phyloP scores from a whole-genome alignment of 2,888 invertebrate genomes.

The Allophyes oxyacanthae region DNA sequence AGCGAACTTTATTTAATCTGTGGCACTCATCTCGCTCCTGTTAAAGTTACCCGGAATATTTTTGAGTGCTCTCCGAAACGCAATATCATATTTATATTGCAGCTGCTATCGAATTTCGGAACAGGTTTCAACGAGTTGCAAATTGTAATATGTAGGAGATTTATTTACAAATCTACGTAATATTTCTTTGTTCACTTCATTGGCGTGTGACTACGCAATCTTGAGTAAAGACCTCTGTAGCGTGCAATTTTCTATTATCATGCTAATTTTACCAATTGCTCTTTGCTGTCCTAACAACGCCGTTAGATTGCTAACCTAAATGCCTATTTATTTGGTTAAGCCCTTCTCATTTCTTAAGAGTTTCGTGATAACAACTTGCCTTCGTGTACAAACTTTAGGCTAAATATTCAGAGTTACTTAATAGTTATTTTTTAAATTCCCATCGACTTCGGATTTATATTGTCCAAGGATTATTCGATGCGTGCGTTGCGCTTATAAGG shows the following conservation, averaged over 20 bases:
- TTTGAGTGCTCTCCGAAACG: slow-evolving; percentile 31
- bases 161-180: too few species aligned
- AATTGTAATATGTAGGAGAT: slow-evolving; percentile 23
- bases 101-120: slow-evolving; percentile 26
- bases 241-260: slow-evolving; percentile 44
- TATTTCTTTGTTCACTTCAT: slow-evolving; percentile 20
- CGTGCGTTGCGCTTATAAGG: slow-evolving; percentile 35
- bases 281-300: slow-evolving; percentile 13
- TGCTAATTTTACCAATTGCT: slow-evolving; percentile 37
- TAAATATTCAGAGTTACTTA: neutral
- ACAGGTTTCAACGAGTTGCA: slow-evolving; percentile 17
- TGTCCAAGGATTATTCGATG: slow-evolving; percentile 15
- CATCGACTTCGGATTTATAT: slow-evolving; percentile 20
- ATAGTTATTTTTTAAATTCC: slow-evolving; percentile 5
- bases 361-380: neutral
- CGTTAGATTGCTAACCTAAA: slow-evolving; percentile 6
- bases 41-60: slow-evolving; percentile 37
- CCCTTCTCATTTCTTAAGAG: neutral
- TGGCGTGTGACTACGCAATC: slow-evolving; percentile 29
- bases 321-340: slow-evolving; percentile 4
- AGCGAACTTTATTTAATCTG: slow-evolving; percentile 56
- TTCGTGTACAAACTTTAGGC: neutral
- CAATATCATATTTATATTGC: slow-evolving; percentile 33
- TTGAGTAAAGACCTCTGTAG: slow-evolving; percentile 14
- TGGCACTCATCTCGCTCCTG: slow-evolving; percentile 48